A percentile compares a stretch with the other conserved stretches of the same genome.
These are phyloP conservation scores for Hyppa rectilinea DNA, from an alignment of 2,888 invertebrate species.

Conservation along the genomic window DNA sequence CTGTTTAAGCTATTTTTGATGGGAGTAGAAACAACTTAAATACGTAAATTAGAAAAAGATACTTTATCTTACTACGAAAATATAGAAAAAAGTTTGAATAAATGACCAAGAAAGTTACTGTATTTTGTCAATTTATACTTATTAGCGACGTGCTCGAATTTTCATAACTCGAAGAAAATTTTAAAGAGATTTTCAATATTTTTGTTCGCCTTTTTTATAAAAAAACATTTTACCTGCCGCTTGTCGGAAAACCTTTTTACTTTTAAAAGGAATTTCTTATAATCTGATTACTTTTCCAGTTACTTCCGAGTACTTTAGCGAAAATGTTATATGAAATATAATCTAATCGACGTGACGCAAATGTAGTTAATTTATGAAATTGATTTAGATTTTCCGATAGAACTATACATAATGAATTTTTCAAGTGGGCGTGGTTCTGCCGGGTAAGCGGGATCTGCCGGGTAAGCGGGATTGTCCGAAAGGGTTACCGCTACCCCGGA, in stretches of 20 bases:
- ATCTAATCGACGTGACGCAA: slow-evolving; percentile 7
- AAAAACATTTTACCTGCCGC: not conserved
- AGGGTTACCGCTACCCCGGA: no score
- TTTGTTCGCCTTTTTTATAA: slow-evolving; percentile 15
- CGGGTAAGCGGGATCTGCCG: no score
- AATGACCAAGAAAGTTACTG: not conserved
- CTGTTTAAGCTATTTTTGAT: not conserved
- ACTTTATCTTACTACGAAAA: not conserved
- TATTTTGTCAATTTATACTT: not conserved
- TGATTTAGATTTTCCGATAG: no score
- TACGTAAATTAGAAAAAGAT: not conserved
- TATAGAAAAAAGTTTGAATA: not conserved
- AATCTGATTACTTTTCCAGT: slow-evolving; percentile 44
- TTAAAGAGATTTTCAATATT: not conserved
- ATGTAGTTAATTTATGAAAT: slow-evolving; percentile 11
- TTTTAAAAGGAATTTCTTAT: slow-evolving; percentile 32
- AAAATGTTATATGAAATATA: slow-evolving; percentile 13
- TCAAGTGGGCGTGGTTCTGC: no score
- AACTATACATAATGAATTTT: no score
- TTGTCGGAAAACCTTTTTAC: slow-evolving; percentile 27
- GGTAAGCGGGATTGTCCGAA: no score
- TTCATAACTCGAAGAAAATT: not conserved
- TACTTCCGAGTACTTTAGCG: slow-evolving; percentile 22
- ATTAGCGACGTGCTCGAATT: slow-evolving; percentile 1
- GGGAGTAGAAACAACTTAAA: not conserved